phyloP scores from a whole-genome alignment of 2,113 vertebrate species.

The Oryzias melastigma region DNA sequence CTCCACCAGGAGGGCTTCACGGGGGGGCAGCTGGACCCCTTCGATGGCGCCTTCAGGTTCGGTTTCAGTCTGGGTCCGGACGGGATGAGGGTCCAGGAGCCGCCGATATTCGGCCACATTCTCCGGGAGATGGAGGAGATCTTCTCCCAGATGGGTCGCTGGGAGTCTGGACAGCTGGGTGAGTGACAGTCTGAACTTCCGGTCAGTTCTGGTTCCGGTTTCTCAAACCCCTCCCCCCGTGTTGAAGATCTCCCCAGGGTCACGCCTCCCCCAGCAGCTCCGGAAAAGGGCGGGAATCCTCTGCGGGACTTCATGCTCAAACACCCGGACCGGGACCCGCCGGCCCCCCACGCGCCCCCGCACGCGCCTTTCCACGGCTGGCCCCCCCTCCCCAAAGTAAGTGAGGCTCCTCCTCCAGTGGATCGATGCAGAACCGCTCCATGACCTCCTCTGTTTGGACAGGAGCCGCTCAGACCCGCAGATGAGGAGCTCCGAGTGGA shows the following conservation, averaged over 20 bases:
- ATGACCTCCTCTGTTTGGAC: constrained; percentile 52
- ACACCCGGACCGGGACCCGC: constrained; percentile 25
- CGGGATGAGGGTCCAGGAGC: constrained; percentile 70
- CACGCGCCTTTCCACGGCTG: constrained; percentile 40
- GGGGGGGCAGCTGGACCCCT: constrained; percentile 52
- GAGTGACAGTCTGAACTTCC: neutral
- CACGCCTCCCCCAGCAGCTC: constrained; percentile 40
- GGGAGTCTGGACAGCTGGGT: constrained; percentile 56
- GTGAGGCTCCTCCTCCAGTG: neutral
- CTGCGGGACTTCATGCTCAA: constrained; percentile 79
- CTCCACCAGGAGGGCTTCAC: constrained; percentile 41
- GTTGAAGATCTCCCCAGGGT: constrained; percentile 63
- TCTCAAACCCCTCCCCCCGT: neutral
- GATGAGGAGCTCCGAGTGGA: constrained; percentile 64
- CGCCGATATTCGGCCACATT: constrained; percentile 69
- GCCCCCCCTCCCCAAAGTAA: constrained; percentile 70
- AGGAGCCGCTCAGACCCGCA: constrained; percentile 23
- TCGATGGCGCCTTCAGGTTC: constrained; percentile 72
- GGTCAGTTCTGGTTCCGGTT: neutral
- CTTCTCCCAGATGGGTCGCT: constrained; percentile 64
- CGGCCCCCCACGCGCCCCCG: constrained; percentile 18
- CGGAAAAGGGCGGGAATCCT: constrained; percentile 48
- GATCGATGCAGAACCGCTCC: too few species aligned
- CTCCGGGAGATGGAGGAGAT: constrained; percentile 79
- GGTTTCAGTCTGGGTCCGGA: constrained; percentile 73